These are phyloP conservation scores for Champsocephalus esox DNA, from an alignment of 2,797 vertebrate species.

Conservation along the genomic window DNA sequence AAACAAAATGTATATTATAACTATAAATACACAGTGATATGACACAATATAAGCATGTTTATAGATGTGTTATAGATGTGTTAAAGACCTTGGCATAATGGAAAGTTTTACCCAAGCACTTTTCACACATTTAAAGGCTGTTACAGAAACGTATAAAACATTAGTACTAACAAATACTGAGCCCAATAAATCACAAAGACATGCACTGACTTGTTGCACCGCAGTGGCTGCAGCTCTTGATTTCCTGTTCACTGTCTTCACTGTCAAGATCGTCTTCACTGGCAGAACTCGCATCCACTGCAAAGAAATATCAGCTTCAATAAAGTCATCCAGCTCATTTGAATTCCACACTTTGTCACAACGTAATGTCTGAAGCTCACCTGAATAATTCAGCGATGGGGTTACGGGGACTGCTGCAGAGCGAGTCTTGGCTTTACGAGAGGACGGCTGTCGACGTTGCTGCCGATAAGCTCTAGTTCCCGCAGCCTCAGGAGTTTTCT, in stretches of 20 bases:
- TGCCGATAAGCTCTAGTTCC: slow-evolving; percentile 96
- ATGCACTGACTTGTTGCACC: slow-evolving; percentile 91
- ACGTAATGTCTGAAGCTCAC: slow-evolving; percentile 72
- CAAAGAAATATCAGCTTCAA: slow-evolving; percentile 33
- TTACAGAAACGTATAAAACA: not conserved
- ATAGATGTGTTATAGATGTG: no score
- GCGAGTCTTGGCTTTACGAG: slow-evolving; percentile 96
- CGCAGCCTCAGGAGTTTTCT: slow-evolving; percentile 97
- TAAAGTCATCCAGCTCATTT: not conserved
- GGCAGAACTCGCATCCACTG: slow-evolving; percentile 96
- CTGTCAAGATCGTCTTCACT: slow-evolving; percentile 98
- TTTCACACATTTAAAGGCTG: not conserved
- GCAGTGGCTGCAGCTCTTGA: slow-evolving; percentile 96
- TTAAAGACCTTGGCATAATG: no score
- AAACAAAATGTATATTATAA: no score
- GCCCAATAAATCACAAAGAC: not conserved
- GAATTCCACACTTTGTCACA: not conserved
- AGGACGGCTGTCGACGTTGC: slow-evolving; percentile 94
- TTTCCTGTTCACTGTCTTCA: slow-evolving; percentile 96
- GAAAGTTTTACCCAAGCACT: no score
- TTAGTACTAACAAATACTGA: not conserved
- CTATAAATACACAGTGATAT: no score
- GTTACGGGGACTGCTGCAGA: slow-evolving; percentile 90
- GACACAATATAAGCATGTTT: no score
- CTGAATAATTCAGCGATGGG: slow-evolving; percentile 92